Percentiles rank a stretch among this genome's conserved stretches.
These are phyloP conservation scores for Sebastes trivittatus DNA, from an alignment of 2,797 vertebrate genomes.

Conservation along the genomic window DNA sequence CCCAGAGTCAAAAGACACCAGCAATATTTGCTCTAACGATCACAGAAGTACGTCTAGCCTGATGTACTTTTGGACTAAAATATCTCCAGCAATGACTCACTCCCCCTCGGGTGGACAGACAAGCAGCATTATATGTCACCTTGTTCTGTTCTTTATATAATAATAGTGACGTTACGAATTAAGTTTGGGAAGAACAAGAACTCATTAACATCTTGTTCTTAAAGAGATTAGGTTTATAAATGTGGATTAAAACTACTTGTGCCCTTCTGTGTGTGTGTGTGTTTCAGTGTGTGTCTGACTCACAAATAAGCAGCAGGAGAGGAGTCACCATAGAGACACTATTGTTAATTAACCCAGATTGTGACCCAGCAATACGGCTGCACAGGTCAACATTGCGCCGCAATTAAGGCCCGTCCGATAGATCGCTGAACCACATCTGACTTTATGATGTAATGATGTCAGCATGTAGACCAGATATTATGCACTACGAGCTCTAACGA, in stretches of 20 bases:
- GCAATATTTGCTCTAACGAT: not conserved
- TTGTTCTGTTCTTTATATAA: constrained; percentile 10
- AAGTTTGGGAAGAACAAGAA: constrained; percentile 49
- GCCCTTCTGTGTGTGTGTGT: not conserved
- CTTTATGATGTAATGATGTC: not conserved
- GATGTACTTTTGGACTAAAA: not conserved
- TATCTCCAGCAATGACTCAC: not conserved
- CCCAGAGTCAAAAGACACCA: not conserved
- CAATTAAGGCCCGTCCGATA: not conserved
- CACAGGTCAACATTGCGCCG: not conserved
- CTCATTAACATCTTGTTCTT: constrained; percentile 69
- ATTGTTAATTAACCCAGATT: constrained; percentile 42
- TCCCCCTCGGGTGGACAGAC: not conserved
- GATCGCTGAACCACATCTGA: not conserved
- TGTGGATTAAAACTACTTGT: constrained; percentile 5
- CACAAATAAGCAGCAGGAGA: constrained; percentile 8
- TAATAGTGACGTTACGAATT: constrained; percentile 22
- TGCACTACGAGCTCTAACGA: not conserved
- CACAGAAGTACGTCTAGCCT: not conserved
- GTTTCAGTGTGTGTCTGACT: not conserved
- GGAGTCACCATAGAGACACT: not conserved
- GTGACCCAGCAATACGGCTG: not conserved
- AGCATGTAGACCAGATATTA: not conserved
- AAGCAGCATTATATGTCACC: not conserved
- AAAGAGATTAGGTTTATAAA: constrained; percentile 22